These are phyloP conservation scores for Cantharis flavilabris DNA, from an alignment of 2,888 invertebrate species.

Conservation along the genomic window DNA sequence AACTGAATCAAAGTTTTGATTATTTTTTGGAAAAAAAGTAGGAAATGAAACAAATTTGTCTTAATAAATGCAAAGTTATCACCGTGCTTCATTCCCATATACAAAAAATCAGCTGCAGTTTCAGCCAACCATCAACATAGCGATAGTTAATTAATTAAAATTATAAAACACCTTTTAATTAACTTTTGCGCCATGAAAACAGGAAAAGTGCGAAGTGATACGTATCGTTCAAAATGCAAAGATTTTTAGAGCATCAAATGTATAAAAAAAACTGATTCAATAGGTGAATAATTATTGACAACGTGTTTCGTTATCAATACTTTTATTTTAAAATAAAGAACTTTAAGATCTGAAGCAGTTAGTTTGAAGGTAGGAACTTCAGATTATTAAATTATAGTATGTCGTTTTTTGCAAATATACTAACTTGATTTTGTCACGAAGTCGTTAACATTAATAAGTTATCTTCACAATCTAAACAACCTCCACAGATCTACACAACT, in stretches of 20 bases:
- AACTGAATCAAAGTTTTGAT: background rate
- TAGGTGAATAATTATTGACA: background rate
- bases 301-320: background rate
- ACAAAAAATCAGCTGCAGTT: background rate
- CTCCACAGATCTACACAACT: too few species aligned
- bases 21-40: background rate
- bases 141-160: background rate
- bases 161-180: background rate
- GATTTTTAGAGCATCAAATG: background rate
- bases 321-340: too few species aligned
- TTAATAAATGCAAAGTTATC: background rate
- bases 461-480: too few species aligned
- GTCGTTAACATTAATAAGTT: too few species aligned
- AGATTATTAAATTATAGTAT: too few species aligned
- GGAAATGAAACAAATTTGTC: background rate
- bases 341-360: too few species aligned
- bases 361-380: too few species aligned
- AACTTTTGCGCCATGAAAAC: background rate
- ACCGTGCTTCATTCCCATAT: background rate
- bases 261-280: background rate
- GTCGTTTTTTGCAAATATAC: too few species aligned
- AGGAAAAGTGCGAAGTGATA: background rate
- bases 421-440: too few species aligned
- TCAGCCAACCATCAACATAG: background rate
- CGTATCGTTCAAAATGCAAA: background rate